Percentiles rank a stretch among this genome's conserved stretches.
Evolutionary conservation across 2,797 vertebrate species (phyloP).

Genomic region (Pipistrellus pipistrellus): DNA sequence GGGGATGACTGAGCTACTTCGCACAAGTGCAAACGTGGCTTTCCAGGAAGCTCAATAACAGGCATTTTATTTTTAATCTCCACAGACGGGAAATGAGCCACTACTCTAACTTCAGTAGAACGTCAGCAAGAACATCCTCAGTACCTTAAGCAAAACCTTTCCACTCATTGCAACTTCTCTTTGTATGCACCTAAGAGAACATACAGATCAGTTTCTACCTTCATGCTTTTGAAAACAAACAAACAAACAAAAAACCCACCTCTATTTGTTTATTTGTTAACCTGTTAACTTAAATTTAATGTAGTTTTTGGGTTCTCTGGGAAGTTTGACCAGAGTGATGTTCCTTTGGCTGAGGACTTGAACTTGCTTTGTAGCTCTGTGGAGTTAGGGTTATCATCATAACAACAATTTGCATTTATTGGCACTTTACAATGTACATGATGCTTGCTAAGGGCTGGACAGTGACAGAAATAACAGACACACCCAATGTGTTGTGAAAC

Average conservation of each 20-base stretch:
- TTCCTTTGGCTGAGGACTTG: background rate
- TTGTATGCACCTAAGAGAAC: background rate
- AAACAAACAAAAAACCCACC: background rate
- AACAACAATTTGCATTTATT: background rate
- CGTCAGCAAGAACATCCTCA: background rate
- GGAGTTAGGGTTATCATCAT: background rate
- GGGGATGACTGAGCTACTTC: background rate
- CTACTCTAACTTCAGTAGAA: conserved; percentile 11
- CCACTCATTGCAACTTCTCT: background rate
- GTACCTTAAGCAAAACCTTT: background rate
- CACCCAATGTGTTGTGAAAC: background rate
- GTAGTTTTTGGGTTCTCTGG: background rate
- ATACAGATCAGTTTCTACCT: background rate
- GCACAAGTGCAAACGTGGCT: background rate
- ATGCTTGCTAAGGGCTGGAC: background rate
- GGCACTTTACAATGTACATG: background rate
- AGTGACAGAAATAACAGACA: background rate
- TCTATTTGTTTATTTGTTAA: background rate
- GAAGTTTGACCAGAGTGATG: background rate
- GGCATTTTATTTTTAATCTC: background rate
- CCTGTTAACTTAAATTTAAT: background rate
- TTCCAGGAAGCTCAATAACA: background rate
- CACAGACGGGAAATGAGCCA: background rate
- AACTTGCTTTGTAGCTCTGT: background rate
- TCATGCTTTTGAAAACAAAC: background rate